A percentile compares a stretch with the other conserved stretches of the same genome.
These are phyloP conservation scores for Cyprinella venusta DNA, from an alignment of 2,797 vertebrate species.

Conservation along the genomic window DNA sequence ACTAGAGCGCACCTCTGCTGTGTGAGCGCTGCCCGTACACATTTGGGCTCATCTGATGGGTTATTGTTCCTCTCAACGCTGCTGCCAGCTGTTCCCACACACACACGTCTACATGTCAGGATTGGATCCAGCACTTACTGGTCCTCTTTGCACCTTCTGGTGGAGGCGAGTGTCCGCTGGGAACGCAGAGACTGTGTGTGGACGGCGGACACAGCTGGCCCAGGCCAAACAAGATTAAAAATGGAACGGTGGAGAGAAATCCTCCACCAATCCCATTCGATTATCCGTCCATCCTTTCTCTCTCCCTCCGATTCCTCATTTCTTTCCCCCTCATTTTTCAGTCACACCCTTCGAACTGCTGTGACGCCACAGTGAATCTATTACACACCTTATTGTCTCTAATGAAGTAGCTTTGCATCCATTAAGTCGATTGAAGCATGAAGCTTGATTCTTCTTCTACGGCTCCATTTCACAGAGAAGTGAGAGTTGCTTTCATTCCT, in stretches of 20 bases:
- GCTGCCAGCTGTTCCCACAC: slow-evolving; percentile 60
- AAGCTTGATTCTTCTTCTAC: slow-evolving; percentile 72
- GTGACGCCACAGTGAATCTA: slow-evolving; percentile 80
- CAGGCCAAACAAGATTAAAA: slow-evolving; percentile 77
- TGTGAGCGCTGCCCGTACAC: neutral
- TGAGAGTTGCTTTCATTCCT: neutral
- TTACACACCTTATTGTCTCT: slow-evolving; percentile 85
- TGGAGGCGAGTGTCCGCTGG: slow-evolving; percentile 41
- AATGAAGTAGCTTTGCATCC: slow-evolving; percentile 80
- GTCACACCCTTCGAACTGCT: slow-evolving; percentile 68
- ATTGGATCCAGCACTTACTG: slow-evolving; percentile 51
- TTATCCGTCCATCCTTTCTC: slow-evolving; percentile 19
- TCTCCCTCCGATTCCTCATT: neutral
- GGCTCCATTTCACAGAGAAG: slow-evolving; percentile 68
- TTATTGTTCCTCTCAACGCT: slow-evolving; percentile 71
- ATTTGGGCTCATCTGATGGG: slow-evolving; percentile 67
- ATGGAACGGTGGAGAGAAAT: slow-evolving; percentile 46
- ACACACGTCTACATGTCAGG: slow-evolving; percentile 51
- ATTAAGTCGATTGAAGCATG: slow-evolving; percentile 79
- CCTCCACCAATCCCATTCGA: slow-evolving; percentile 34
- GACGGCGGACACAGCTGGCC: slow-evolving; percentile 78
- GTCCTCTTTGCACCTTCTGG: slow-evolving; percentile 45
- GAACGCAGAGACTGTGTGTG: slow-evolving; percentile 15
- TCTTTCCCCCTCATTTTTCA: slow-evolving; percentile 30
- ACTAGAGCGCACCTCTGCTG: neutral